Percentiles rank a stretch among this genome's conserved stretches.
Conservation (phyloP, 2,113 vertebrate genomes). For the Trogon surrucura region DNA sequence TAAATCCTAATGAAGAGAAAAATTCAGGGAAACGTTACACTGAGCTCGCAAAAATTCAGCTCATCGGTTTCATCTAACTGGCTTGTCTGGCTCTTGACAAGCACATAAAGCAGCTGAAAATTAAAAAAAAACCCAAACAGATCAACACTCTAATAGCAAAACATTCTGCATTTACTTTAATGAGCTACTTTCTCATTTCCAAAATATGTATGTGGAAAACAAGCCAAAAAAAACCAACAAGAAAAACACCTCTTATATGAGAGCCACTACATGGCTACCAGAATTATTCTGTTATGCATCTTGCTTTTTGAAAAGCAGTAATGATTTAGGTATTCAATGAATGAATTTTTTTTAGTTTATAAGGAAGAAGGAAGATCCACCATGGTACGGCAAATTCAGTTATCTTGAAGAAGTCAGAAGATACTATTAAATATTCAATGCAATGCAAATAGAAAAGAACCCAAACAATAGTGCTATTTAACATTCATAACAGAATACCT, state of each 20-base stretch:
- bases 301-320: background rate
- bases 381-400: background rate
- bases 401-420: background rate
- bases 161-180: background rate
- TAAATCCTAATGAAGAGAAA: constrained; percentile 56
- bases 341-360: background rate
- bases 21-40: background rate
- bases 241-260: background rate
- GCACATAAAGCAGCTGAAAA: background rate
- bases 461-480: background rate
- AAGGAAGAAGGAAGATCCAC: background rate
- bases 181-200: background rate
- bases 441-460: background rate
- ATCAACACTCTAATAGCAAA: background rate
- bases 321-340: background rate
- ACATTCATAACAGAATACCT: background rate
- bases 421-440: background rate
- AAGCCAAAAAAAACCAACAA: background rate
- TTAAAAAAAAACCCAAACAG: background rate
- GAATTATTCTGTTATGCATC: background rate
- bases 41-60: background rate
- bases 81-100: background rate
- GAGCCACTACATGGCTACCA: background rate
- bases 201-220: background rate
- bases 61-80: background rate